Conservation (phyloP, 1,140 invertebrate species). For the Acromyrmex echinatior region DNA sequence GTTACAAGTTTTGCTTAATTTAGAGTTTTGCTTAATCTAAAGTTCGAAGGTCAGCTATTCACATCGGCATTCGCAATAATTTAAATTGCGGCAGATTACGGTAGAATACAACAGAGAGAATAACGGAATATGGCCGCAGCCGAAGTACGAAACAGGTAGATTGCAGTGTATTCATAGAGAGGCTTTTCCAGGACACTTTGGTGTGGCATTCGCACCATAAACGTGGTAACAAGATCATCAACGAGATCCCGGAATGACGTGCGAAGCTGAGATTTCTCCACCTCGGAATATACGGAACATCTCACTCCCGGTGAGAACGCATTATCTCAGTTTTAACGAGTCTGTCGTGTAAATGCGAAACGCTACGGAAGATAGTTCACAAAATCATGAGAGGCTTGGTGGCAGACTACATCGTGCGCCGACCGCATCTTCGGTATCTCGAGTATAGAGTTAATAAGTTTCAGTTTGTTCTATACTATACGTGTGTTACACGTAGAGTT, state of each 20-base stretch:
- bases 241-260: conserved; percentile 32
- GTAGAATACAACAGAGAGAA: conserved; percentile 25
- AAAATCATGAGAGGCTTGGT: conserved; percentile 28
- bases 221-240: conserved; percentile 57
- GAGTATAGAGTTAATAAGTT: conserved; percentile 20
- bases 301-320: conserved; percentile 6
- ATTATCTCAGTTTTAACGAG: conserved; percentile 52
- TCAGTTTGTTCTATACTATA: conserved; percentile 24
- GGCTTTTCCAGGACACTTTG: conserved; percentile 47
- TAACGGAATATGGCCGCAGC: neutral
- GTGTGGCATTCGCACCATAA: conserved; percentile 37
- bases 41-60: neutral
- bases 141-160: conserved; percentile 23
- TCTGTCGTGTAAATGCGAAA: conserved; percentile 40
- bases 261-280: conserved; percentile 26
- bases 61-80: neutral
- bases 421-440: conserved; percentile 38
- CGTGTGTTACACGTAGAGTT: neutral
- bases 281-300: neutral
- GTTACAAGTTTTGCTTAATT: neutral
- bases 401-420: conserved; percentile 3
- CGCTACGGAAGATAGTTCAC: conserved; percentile 32
- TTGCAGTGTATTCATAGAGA: conserved; percentile 40
- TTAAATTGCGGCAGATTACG: conserved; percentile 45
- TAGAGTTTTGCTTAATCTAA: no score